Evolutionary conservation across 2,113 vertebrate genomes (phyloP), one percentile per base, ranked within the genome.

Genomic region (Litocranius walleri): DNA sequence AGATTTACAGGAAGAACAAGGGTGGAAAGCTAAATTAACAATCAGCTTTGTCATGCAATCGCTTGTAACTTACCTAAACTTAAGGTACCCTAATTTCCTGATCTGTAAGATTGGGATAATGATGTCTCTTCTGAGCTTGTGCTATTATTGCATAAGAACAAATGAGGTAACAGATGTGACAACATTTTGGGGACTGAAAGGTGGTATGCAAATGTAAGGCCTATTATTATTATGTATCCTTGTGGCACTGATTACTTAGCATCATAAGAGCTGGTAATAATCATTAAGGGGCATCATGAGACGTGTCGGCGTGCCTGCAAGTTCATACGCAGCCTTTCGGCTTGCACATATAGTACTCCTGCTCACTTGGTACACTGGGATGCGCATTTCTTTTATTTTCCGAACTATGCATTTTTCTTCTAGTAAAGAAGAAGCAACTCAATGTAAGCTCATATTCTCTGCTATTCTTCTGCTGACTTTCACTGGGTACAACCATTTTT

Each of bases 251-350:
- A 96, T 97, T 92, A 88, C 80, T 90, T 2, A 17, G 82, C 85
- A 86, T 92, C 77, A 25, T 95, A 95, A 96, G 82, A 40, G 90
- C 84, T 81, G 40, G 89, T 84, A 92, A 97, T 97, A 88, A 95
- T 56, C 95, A 94, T 97, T 91, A 95, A 77, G 25, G 17, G 57
- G 82, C 78, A 52, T 88, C 88, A 27, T 97, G 92, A 97, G 92
- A 88, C 82, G 61, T 40, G 25, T 0, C 56, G 48, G 10, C 57
- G 23, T 94, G 64, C 50, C 62, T 96, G 52, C 61, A 48, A 27
- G 27, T 54, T 97, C 71, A 16, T 16, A 45, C 16, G n/a, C 52
- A 7, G 56, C 25, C 50, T 95, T 61, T 59, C n/a, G 57, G 56
- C 90, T 93, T 92, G 54, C 96, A 48, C 59, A 48, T 33, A 25